Base-by-base conservation (phyloP, 2,113 vertebrate genomes). In the Chloroceryle aenea region DNA sequence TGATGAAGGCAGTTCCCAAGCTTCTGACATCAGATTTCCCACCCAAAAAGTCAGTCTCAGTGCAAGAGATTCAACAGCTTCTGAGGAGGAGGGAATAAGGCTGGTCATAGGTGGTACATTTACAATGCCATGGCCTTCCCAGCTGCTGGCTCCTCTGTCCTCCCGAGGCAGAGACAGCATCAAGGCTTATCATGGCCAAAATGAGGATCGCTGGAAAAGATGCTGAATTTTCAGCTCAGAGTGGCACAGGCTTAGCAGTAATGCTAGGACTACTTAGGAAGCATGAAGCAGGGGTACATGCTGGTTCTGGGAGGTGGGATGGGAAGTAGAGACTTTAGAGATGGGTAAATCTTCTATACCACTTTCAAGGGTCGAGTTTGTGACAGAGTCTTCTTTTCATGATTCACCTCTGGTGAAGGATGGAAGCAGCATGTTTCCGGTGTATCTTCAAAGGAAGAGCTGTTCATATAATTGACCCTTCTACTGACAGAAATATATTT, bases 371-470 rank as follows among this genome's bases (percentile, higher is more conserved):
- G 68, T 36, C 0, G 0, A 53, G 42, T 74, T 86, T 14, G 36
- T 56, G 42, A 66, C 26, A 79, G 81, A 89, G 40, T 26, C 66
- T n/a, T 91, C 55, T 87, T 61, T 91, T 85, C 53, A 66, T 58
- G 62, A 61, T 73, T 91, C 78, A 82, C 50, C 34, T 52, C 72
- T 59, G 50, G 75, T 43, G 82, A 83, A 80, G 45, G 75, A 87
- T 90, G 42, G 90, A 91, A 96, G 32, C 82, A 91, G 67, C 38
- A 53, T 30, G 50, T 77, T 93, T 88, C 87, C 47, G 90, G 72
- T 55, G 14, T 20, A 73, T 22, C 63, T 94, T 90, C 71, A 88
- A 76, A 94, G 45, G 63, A 93, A 91, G 45, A 85, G 36, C 29
- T 83, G 67, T 59, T 95, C 72, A 38, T 62, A 42, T 55, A 89